Evolutionary conservation across 1,140 invertebrate species (phyloP), one percentile per base, ranked within the genome.

Genomic region (Eciton burchellii): DNA sequence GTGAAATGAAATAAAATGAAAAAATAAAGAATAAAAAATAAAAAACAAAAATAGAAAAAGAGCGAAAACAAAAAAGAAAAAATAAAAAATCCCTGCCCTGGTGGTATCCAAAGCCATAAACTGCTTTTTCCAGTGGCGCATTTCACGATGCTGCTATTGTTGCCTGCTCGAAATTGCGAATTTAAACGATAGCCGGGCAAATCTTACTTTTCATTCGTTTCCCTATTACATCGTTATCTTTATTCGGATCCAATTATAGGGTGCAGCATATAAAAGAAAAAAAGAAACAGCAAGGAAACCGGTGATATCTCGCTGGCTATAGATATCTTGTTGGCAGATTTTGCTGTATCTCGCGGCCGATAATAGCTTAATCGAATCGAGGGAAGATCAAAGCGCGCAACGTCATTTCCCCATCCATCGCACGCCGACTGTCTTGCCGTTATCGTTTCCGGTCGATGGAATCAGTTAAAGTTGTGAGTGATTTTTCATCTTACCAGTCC

Each of bases 401-500:
- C 21, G 6, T 62, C 24, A 26, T 24, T 16, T 19, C 29, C 21
- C 6, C 16, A 43, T 52, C 35, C 3, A 26, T 29, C 49, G 12
- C 19, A 19, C 16, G 8, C 21, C 16, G 45, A n/a, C n/a, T n/a
- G n/a, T n/a, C n/a, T 12, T 19, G 16, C 5, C 11, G 41, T 65
- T 65, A 21, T 63, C 12, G n/a, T 21, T 62, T 54, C 29, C 4
- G 0, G 11, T 9, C 16, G 11, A 8, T n/a, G 21, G 12, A 26
- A 49, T 26, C 11, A 9, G n/a, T 14, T n/a, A 56, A 77, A 29
- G 52, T 56, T n/a, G 35, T 14, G 12, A 41, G 0, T 65, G 24
- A 54, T 66, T 26, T 35, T 21, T 16, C 11, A n/a, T 24, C 87
- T 88, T 81, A 88, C 86, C 86, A 43, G 5, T 84, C 45, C 0